A percentile compares a stretch with the other conserved stretches of the same genome.
phyloP scores from a whole-genome alignment of 2,113 vertebrate genomes.

The Tricholaema leucomelas region DNA sequence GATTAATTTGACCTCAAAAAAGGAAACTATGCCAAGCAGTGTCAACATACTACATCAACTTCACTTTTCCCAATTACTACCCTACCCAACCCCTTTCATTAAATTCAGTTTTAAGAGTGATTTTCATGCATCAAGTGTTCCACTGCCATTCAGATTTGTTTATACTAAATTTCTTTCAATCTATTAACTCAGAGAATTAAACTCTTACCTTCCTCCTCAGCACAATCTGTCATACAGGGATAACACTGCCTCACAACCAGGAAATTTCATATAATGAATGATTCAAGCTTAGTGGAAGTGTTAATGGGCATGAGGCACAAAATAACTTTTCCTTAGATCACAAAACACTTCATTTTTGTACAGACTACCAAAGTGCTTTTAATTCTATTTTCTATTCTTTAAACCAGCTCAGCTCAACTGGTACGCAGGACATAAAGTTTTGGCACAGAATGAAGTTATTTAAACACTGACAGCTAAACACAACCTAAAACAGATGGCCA shows the following conservation, averaged over 20 bases:
- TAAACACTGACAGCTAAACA: not conserved
- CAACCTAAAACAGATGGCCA: not conserved
- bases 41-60: not conserved
- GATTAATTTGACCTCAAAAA: not conserved
- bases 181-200: not conserved
- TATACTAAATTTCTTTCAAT: not conserved
- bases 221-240: not conserved
- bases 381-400: conserved; percentile 2
- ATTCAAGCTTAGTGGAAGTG: not conserved
- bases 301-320: not conserved
- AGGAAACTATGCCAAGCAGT: not conserved
- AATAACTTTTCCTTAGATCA: not conserved
- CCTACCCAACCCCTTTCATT: not conserved
- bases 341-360: not conserved
- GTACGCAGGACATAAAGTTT: not conserved
- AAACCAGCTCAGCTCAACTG: not conserved
- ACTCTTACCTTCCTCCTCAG: not conserved
- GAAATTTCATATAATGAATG: conserved; percentile 5
- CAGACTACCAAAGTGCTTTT: not conserved
- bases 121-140: not conserved
- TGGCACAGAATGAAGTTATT: not conserved
- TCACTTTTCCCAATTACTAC: not conserved
- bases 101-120: not conserved
- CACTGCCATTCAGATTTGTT: not conserved
- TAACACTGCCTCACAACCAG: conserved; percentile 5